Evolutionary conservation across 1,140 invertebrate species (phyloP), one percentile per base, ranked within the genome.

Genomic region (Drosophila trapezifrons): DNA sequence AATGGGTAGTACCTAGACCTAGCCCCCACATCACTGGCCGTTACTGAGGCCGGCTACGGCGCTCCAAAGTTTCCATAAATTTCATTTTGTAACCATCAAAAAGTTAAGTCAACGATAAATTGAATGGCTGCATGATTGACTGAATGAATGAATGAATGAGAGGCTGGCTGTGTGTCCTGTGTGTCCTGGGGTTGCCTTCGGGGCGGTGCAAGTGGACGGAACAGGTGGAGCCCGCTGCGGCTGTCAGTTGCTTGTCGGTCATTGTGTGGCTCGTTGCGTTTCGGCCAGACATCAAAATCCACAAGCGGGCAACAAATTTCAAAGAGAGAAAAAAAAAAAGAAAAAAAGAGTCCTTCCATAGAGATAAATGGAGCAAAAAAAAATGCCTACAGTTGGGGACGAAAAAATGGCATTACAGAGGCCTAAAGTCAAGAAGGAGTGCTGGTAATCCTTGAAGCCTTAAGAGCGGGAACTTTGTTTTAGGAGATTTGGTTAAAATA

Each of bases 31-130:
- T 55, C 60, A 42, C 60, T 42, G 13, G 0, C 47, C 12, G 2
- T 18, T 4, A n/a, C n/a, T n/a, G n/a, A n/a, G n/a, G n/a, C n/a
- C n/a, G n/a, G n/a, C n/a, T n/a, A n/a, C n/a, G n/a, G 9, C 35
- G 17, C n/a, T 37, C 32, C 45, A 67, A 69, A 69, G 55, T 72
- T 76, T 76, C 63, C 78, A 86, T 86, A 86, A 87, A 89, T 87
- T 87, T 87, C 79, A 87, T 87, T 87, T 89, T 83, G 83, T 83
- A 80, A 65, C 76, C 84, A 87, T 87, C 83, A 86, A 87, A 87
- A 86, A 87, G 83, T 87, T 76, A 87, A 87, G 83, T 77, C 79
- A 89, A 89, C 84, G 80, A 86, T 87, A 89, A 87, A 87, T 87
- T 87, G 83, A 87, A 87, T 83, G 84, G 65, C 64, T 77, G 78